Evolutionary conservation across 2,113 vertebrate species (phyloP).

Genomic region (Halichoeres trimaculatus): DNA sequence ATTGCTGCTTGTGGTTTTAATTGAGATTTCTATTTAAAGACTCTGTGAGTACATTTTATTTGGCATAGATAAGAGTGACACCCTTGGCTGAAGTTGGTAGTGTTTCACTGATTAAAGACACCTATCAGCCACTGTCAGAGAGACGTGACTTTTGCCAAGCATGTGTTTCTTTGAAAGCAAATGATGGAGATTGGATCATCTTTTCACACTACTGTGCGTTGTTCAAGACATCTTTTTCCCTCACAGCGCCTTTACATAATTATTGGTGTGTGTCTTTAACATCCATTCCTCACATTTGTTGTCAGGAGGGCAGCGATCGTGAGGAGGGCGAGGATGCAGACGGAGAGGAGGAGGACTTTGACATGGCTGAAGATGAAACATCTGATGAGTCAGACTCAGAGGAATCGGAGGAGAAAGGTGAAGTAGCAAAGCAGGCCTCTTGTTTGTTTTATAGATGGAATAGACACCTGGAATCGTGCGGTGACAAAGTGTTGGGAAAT

Average conservation of each 20-base stretch:
- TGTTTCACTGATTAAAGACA: too few species aligned
- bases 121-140: too few species aligned
- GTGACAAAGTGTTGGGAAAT: too few species aligned
- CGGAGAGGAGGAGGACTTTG: slow-evolving; percentile 92
- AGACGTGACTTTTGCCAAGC: too few species aligned
- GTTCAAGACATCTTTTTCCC: too few species aligned
- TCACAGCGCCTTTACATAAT: neutral
- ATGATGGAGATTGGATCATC: too few species aligned
- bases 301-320: slow-evolving; percentile 91
- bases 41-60: neutral
- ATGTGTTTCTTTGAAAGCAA: too few species aligned
- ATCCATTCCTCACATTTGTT: neutral
- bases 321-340: slow-evolving; percentile 93
- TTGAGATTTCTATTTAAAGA: neutral
- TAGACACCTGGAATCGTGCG: neutral
- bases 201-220: too few species aligned
- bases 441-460: neutral
- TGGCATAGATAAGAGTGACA: too few species aligned
- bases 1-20: too few species aligned
- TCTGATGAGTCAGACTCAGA: slow-evolving; percentile 96
- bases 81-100: too few species aligned
- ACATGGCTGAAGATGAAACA: slow-evolving; percentile 90
- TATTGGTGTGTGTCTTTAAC: neutral
- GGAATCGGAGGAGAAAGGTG: slow-evolving; percentile 97
- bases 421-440: neutral